A percentile compares a stretch with the other conserved stretches of the same genome.
phyloP scores from a whole-genome alignment of 2,797 vertebrate species.

The Geotrypetes seraphini region DNA sequence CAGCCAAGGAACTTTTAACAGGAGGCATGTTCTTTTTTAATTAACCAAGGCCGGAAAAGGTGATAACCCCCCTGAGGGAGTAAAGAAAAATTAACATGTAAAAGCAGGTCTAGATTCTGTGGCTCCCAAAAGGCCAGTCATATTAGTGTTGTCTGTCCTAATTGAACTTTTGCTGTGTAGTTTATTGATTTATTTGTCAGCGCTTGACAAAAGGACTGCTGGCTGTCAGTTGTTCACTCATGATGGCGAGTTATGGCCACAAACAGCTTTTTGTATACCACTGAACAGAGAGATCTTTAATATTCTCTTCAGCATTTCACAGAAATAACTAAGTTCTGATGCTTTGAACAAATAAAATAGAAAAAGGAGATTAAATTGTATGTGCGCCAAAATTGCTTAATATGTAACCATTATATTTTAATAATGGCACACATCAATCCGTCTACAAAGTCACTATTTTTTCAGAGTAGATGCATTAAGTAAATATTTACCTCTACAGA shows the following conservation, averaged over 20 bases:
- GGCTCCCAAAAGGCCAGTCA: conserved; percentile 45
- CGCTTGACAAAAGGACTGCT: conserved; percentile 48
- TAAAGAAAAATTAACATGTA: conserved; percentile 53
- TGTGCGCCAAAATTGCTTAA: too few relatives aligned
- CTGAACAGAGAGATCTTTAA: conserved; percentile 6
- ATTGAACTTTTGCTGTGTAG: conserved; percentile 55
- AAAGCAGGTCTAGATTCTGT: conserved; percentile 43
- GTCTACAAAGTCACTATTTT: too few relatives aligned
- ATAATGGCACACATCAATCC: too few relatives aligned
- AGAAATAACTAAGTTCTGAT: conserved; percentile 31
- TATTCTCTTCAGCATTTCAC: conserved; percentile 21
- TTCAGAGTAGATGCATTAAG: too few relatives aligned
- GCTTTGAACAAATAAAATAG: conserved; percentile 18
- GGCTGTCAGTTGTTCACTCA: conserved; percentile 32
- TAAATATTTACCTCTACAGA: too few relatives aligned
- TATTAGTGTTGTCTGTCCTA: conserved; percentile 58
- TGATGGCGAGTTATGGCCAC: conserved; percentile 20
- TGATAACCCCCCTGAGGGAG: conserved; percentile 48
- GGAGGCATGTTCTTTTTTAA: conserved; percentile 62
- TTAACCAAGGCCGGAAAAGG: conserved; percentile 58
- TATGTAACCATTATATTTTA: too few relatives aligned
- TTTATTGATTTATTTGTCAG: conserved; percentile 62
- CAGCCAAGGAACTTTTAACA: conserved; percentile 49
- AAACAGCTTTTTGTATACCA: conserved; percentile 27
- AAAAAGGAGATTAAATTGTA: too few relatives aligned